A percentile compares a stretch with the other conserved stretches of the same genome.
Conservation (phyloP, 2,113 vertebrate genomes). For the Hypanus sabinus region DNA sequence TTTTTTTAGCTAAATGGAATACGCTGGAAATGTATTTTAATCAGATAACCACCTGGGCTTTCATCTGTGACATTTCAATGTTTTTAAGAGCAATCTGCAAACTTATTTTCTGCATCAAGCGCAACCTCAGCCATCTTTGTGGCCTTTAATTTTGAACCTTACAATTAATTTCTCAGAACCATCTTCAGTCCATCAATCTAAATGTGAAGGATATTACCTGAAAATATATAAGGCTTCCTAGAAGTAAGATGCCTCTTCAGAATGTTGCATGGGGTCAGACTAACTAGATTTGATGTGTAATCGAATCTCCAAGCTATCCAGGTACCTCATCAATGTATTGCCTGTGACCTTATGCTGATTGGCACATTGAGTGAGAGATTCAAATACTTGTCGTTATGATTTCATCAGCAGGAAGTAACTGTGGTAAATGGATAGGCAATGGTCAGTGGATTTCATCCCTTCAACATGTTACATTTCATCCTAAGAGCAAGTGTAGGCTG, state of each 20-base stretch:
- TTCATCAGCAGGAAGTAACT: not conserved
- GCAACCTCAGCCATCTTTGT: not conserved
- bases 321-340: not conserved
- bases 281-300: not conserved
- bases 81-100: not conserved
- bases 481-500: not conserved
- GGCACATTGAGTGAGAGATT: not conserved
- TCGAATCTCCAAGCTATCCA: not conserved
- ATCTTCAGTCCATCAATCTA: not conserved
- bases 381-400: not conserved
- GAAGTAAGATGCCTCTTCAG: not conserved
- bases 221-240: not conserved
- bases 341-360: not conserved
- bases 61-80: slow-evolving; percentile 11
- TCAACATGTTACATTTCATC: not conserved
- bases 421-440: not conserved
- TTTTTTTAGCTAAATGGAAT: not conserved
- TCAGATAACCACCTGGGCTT: not conserved
- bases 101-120: slow-evolving; percentile 6
- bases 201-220: not conserved
- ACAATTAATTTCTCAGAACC: not conserved
- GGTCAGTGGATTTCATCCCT: not conserved
- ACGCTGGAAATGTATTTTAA: not conserved
- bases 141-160: not conserved
- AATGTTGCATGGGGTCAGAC: not conserved